Conservation (phyloP, 2,113 vertebrate genomes). For the Chloropsis cyanopogon region DNA sequence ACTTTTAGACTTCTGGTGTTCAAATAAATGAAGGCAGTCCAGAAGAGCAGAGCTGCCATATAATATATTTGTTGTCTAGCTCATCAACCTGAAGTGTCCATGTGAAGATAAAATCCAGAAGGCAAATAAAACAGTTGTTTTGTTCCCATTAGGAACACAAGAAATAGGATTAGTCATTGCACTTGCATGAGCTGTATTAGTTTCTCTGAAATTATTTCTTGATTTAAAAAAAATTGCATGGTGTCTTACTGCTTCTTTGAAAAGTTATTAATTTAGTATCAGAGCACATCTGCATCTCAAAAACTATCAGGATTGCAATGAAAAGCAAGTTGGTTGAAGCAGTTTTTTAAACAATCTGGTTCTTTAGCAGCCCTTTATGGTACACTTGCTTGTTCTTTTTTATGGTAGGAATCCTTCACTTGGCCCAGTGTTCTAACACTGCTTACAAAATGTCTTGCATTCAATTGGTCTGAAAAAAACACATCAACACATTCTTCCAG, state of each 20-base stretch:
- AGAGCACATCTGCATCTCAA: background rate
- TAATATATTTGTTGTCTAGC: background rate
- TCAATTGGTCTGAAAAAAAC: background rate
- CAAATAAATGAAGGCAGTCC: background rate
- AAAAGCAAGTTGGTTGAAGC: background rate
- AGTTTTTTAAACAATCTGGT: background rate
- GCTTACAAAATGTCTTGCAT: background rate
- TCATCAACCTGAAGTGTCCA: background rate
- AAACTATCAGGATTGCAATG: background rate
- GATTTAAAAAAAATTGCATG: background rate
- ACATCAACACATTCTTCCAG: background rate
- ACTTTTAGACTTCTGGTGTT: background rate
- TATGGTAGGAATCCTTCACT: background rate
- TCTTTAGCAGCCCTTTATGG: background rate
- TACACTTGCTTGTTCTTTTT: background rate
- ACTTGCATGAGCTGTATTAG: background rate
- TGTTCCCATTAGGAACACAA: background rate
- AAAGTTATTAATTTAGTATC: background rate
- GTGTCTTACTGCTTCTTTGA: background rate
- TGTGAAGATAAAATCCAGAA: background rate
- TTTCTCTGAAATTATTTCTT: background rate
- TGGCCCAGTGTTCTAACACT: background rate
- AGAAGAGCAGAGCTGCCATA: background rate
- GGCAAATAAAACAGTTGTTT: background rate
- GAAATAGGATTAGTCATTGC: background rate